These are phyloP conservation scores for Sterrhoptilus dennistouni DNA, from an alignment of 2,113 vertebrate species.

Conservation along the genomic window DNA sequence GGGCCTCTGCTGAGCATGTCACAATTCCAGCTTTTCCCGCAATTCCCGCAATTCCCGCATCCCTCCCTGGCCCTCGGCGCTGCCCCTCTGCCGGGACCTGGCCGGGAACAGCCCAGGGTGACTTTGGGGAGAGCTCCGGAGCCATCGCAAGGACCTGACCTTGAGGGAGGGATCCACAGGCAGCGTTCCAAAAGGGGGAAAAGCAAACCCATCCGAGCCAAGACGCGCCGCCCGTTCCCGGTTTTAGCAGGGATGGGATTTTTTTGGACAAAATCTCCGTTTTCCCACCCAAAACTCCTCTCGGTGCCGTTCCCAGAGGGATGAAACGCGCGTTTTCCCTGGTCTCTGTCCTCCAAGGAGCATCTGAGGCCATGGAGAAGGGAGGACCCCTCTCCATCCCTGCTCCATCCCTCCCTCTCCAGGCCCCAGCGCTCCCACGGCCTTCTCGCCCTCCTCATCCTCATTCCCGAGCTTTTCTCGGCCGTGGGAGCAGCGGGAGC, in stretches of 20 bases:
- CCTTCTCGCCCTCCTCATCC: not conserved
- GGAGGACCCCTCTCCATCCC: not conserved
- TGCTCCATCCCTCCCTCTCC: not conserved
- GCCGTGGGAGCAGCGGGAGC: not conserved
- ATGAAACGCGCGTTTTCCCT: fast-evolving
- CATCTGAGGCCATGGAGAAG: not conserved
- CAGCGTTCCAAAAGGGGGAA: not conserved
- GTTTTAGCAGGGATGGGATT: not conserved
- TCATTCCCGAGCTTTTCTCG: not conserved
- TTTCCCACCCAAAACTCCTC: fast-evolving
- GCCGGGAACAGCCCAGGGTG: not conserved
- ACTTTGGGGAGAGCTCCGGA: not conserved
- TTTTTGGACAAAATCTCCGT: fast-evolving
- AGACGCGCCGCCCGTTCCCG: fast-evolving
- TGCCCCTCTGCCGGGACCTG: not conserved
- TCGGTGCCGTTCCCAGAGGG: not conserved
- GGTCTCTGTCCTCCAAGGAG: not conserved
- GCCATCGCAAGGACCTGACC: not conserved
- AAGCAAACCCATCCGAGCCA: fast-evolving
- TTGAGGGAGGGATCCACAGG: not conserved
- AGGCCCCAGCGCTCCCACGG: not conserved
- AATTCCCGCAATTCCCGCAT: too few relatives aligned
- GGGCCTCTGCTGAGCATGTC: not conserved
- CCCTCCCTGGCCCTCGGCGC: not conserved
- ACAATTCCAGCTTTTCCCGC: not conserved